Evolutionary conservation across 30 jellyfish, hydroid and myxozoan species (phyloP).

Genomic region (Chrysaora quinquecirrha): DNA sequence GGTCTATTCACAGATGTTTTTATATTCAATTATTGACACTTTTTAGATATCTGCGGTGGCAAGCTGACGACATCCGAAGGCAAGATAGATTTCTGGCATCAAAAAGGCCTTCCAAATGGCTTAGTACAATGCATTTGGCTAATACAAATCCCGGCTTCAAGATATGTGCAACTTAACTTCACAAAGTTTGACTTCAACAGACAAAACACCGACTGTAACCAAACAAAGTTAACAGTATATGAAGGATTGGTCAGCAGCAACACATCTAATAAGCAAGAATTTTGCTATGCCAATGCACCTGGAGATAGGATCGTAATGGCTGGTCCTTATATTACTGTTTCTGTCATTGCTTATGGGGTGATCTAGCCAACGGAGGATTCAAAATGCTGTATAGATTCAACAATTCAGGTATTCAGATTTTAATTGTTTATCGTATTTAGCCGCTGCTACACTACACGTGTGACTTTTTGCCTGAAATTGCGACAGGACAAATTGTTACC

Average conservation of each 20-base stretch:
- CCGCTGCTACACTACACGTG: too few relatives aligned
- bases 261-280: neutral
- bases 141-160: slow-evolving; percentile 27
- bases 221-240: neutral
- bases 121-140: slow-evolving; percentile 35
- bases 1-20: too few relatives aligned
- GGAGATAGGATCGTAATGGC: slow-evolving; percentile 2
- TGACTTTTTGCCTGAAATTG: too few relatives aligned
- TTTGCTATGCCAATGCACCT: slow-evolving; percentile 17
- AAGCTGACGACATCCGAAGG: neutral
- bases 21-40: too few relatives aligned
- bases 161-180: slow-evolving; percentile 22
- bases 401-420: slow-evolving; percentile 45
- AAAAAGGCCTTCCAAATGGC: neutral
- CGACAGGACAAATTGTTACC: too few relatives aligned
- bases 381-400: slow-evolving; percentile 27
- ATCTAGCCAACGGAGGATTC: slow-evolving; percentile 31
- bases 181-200: slow-evolving; percentile 4
- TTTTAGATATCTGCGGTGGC: slow-evolving; percentile 48
- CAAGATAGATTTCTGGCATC: neutral
- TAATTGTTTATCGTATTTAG: too few relatives aligned
- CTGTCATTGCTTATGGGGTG: slow-evolving; percentile 15
- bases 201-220: neutral
- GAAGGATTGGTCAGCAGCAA: slow-evolving; percentile 9
- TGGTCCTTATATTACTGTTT: slow-evolving; percentile 52